Evolutionary conservation across 2,113 vertebrate species (phyloP), one percentile per base, ranked within the genome.

Genomic region (Eolophus roseicapilla): DNA sequence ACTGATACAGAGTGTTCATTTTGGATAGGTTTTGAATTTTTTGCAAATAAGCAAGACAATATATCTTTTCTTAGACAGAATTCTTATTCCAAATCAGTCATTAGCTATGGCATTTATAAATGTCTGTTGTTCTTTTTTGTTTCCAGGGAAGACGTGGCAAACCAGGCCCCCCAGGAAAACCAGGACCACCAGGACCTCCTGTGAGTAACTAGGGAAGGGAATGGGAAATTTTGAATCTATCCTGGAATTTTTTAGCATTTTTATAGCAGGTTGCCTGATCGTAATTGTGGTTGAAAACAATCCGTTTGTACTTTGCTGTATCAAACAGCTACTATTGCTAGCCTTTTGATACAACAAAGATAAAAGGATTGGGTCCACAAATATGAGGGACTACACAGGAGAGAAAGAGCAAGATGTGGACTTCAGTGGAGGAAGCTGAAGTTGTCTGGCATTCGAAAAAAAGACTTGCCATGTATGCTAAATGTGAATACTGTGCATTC

Each of bases 91-190:
- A 91, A 88, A 87, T 82, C n/a, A 77, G 35, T 94, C 71, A 27
- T 52, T 64, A 81, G 52, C 47, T 16, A 16, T 33, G 88, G 24
- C 19, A 57, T 59, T 96, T 82, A 71, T 91, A 55, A 69, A 67
- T 11, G 1, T 84, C 57, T 84, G 4, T 71, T 82, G 9, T 73
- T 93, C 89, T 95, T 80, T 50, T 96, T 88, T 88, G 18, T 96
- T 97, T 97, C 59, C 83, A 98, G 98, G 98, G 98, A 86, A 97
- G 98, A 85, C 83, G 98, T 95, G 98, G 98, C 49, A 98, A 98
- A 95, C 96, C 97, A 80, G 98, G 98, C 19, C 95, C 95, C 43
- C 97, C 98, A 85, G 98, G 98, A 91, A 98, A 97, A 69, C 96
- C 97, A 0, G 98, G 98, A 29, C 96, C 97, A n/a, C 98, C 98